Conservation (phyloP, 2,888 invertebrate genomes). For the Iphiclides podalirius region DNA sequence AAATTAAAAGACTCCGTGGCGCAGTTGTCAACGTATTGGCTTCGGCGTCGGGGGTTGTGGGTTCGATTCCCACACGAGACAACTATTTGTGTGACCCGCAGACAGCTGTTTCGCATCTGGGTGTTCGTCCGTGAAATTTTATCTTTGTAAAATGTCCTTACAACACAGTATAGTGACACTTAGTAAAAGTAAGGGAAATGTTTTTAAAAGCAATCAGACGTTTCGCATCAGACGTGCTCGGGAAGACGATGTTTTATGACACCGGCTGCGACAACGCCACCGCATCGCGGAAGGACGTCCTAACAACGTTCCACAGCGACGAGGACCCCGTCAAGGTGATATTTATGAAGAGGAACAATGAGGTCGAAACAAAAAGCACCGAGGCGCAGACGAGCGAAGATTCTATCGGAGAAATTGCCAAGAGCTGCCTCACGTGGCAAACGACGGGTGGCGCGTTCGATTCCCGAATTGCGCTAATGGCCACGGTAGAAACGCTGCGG, state of each 20-base stretch:
- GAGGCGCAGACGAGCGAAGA: background rate
- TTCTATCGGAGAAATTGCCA: background rate
- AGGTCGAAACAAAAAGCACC: background rate
- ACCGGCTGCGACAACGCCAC: slow-evolving; percentile 24
- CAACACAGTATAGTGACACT: too few species aligned
- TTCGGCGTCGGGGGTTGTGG: too few species aligned
- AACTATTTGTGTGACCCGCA: too few species aligned
- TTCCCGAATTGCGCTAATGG: slow-evolving; percentile 25
- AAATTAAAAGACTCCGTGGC: too few species aligned
- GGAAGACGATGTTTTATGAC: slow-evolving; percentile 26
- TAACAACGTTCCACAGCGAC: slow-evolving; percentile 4
- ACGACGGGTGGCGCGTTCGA: slow-evolving; percentile 12
- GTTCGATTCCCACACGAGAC: too few species aligned
- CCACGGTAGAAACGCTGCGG: slow-evolving; percentile 23
- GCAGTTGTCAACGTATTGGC: too few species aligned
- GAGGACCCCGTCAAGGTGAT: slow-evolving; percentile 11
- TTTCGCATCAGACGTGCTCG: slow-evolving; percentile 34
- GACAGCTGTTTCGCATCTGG: too few species aligned
- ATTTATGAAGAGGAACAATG: slow-evolving; percentile 1
- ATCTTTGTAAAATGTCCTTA: too few species aligned
- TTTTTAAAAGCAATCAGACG: too few species aligned
- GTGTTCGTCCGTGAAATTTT: too few species aligned
- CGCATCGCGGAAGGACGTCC: slow-evolving; percentile 4
- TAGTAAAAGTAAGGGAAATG: too few species aligned
- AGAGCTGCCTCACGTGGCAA: slow-evolving; percentile 12